These are phyloP conservation scores for Apteryx owenii DNA, from an alignment of 2,113 vertebrate species.

Conservation along the genomic window DNA sequence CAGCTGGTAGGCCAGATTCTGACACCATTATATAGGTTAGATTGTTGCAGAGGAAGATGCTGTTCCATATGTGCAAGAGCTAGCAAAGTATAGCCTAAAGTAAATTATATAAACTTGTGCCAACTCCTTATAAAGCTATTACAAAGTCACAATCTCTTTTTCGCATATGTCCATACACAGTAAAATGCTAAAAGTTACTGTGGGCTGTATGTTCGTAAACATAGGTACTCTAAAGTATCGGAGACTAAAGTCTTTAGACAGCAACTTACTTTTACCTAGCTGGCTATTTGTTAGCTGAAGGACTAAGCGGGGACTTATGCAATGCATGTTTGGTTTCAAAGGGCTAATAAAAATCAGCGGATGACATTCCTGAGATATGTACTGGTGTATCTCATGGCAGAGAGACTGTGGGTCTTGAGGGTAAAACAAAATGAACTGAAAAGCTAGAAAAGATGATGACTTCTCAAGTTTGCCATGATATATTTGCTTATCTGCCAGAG, in stretches of 20 bases:
- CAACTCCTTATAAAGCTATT: neutral
- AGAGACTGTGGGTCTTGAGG: neutral
- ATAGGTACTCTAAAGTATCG: neutral
- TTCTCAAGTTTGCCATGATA: neutral
- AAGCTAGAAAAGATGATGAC: neutral
- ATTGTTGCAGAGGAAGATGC: neutral
- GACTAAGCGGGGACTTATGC: neutral
- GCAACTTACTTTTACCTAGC: neutral
- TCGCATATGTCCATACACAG: neutral
- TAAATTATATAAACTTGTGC: neutral
- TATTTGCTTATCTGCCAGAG: neutral
- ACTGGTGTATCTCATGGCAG: neutral
- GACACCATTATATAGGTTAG: slow-evolving; percentile 2
- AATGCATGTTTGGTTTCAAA: neutral
- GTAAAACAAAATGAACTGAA: neutral
- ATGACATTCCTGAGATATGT: neutral
- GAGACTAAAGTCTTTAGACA: neutral
- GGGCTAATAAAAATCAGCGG: neutral
- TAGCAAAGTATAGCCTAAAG: neutral
- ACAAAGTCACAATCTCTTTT: neutral
- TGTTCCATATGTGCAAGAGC: neutral
- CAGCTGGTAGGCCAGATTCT: slow-evolving; percentile 34
- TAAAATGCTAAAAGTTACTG: neutral
- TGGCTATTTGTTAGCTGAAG: neutral
- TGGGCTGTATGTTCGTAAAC: neutral